phyloP scores from a whole-genome alignment of 2,888 invertebrate species.

The Punctoribates punctum region DNA sequence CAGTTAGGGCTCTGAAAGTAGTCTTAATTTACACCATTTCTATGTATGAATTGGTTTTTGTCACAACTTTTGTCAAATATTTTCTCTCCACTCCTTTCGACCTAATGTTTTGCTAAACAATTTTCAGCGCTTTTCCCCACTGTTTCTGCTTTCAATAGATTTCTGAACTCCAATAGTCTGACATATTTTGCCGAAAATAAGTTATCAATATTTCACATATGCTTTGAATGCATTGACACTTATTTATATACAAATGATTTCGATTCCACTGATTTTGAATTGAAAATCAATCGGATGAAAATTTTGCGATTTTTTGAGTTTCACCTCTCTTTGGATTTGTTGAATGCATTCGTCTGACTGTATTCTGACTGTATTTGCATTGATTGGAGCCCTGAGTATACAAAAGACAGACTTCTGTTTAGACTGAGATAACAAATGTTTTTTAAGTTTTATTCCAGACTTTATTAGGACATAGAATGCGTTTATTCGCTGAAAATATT shows the following conservation, averaged over 20 bases:
- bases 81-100: not conserved
- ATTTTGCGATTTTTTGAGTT: not conserved
- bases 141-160: not conserved
- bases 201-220: constrained; percentile 17
- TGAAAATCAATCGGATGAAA: constrained; percentile 20
- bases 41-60: not conserved
- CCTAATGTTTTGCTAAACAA: not conserved
- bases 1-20: not conserved
- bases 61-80: not conserved
- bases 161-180: not conserved
- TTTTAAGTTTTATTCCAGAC: constrained; percentile 25
- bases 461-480: constrained; percentile 5
- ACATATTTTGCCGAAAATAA: not conserved
- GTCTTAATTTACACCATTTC: constrained; percentile 20
- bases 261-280: not conserved
- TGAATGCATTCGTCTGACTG: not conserved
- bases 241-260: constrained; percentile 10
- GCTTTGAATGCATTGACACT: not conserved
- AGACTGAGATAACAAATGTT: constrained; percentile 30
- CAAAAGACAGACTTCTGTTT: constrained; percentile 32
- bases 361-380: not conserved
- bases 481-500: not conserved
- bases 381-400: not conserved
- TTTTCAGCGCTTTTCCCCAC: not conserved
- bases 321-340: not conserved